Base-by-base conservation (phyloP, 1,140 invertebrate species). In the Ceratoteleas bidentatus region DNA sequence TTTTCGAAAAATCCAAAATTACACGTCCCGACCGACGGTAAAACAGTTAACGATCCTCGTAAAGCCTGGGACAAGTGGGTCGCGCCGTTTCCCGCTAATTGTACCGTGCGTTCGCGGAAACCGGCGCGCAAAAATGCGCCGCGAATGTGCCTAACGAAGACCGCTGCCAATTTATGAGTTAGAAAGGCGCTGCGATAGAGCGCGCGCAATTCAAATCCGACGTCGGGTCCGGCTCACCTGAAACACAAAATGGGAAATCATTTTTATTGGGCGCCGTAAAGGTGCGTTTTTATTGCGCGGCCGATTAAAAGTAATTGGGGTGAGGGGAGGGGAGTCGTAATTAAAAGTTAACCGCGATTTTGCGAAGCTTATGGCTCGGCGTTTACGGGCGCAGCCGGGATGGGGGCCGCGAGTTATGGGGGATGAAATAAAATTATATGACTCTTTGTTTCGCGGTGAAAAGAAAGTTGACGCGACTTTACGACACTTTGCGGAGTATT, bases 1-100 rank as follows among this genome's bases (percentile, higher is more conserved):
- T n/a, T n/a, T n/a, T n/a, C n/a, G n/a, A n/a, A n/a, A 62, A 73
- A 33, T 52, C 14, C 32, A 6, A 58, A 58, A 75, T 75, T 75
- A 66, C 43, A 32, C 6, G 53, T 15, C 52, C 14, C 9, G 11
- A 49, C 7, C 14, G 60, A n/a, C 33, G 50, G 7, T 53, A 60
- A 32, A 60, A 53, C 52, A 70, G 11, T 62, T 61, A 62, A 72
- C 13, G 68, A 47, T 61, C 49, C 53, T 54, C 68, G 50, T 62
- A 72, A 72, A 62, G 32, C 13, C 3, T 32, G 24, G 24, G 5
- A 11, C 36, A 38, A 61, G 49, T 70, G 16, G 66, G 54, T 52
- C 66, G 32, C 24, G 11, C 64, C 32, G 9, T 56, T 66, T 50
- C 47, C 5, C 6, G 13, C 47, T 50, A 14, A 50, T 36, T 36